Percentiles rank a stretch among this genome's conserved stretches.
phyloP scores from a whole-genome alignment of 2,113 vertebrate genomes.

The Chionis minor region DNA sequence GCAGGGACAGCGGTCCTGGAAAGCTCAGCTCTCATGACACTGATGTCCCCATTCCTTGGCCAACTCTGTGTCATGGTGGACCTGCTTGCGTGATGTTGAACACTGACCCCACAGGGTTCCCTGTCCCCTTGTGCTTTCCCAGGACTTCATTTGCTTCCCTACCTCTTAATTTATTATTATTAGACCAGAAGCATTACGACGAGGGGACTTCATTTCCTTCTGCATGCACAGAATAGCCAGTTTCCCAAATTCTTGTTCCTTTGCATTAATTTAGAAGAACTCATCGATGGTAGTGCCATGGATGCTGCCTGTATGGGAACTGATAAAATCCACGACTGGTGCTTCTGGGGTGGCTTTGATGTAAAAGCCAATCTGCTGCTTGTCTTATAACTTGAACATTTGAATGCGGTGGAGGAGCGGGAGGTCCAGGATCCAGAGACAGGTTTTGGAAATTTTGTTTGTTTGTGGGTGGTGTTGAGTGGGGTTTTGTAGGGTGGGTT shows the following conservation, averaged over 20 bases:
- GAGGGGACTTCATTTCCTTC: not conserved
- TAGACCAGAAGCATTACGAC: not conserved
- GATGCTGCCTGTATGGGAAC: not conserved
- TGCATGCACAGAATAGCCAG: not conserved
- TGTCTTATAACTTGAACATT: not conserved
- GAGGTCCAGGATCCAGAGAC: not conserved
- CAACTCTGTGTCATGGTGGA: not conserved
- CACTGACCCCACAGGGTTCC: not conserved
- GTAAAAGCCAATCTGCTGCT: not conserved
- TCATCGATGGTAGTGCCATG: rapidly evolving
- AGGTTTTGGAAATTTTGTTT: not conserved
- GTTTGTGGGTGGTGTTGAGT: not conserved
- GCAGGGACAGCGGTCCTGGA: not conserved
- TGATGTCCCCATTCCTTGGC: not conserved
- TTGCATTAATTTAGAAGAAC: not conserved
- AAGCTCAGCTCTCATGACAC: rapidly evolving
- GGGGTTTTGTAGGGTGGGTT: not conserved
- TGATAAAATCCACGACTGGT: not conserved
- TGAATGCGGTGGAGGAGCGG: not conserved
- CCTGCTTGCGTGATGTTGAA: not conserved
- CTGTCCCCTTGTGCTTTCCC: not conserved
- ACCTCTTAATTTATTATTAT: not conserved
- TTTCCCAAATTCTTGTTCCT: not conserved
- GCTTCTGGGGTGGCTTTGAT: rapidly evolving
- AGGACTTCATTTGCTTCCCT: not conserved